A percentile compares a stretch with the other conserved stretches of the same genome.
Conservation (phyloP, 2,113 vertebrate species). For the Mohoua ochrocephala region DNA sequence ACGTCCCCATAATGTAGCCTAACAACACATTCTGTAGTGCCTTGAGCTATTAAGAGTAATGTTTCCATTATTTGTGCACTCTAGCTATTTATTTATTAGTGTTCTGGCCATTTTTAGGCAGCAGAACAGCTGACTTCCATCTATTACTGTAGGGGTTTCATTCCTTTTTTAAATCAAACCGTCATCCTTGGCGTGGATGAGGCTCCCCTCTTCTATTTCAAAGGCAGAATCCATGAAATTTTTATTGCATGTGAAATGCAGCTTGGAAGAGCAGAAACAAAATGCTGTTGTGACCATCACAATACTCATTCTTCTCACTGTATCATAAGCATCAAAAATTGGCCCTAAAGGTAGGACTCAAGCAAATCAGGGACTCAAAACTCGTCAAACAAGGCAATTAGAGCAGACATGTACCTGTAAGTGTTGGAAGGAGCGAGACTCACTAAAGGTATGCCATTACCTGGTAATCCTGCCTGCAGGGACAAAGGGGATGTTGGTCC, state of each 20-base stretch:
- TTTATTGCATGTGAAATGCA: not conserved
- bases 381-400: not conserved
- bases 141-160: not conserved
- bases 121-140: not conserved
- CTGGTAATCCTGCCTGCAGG: not conserved
- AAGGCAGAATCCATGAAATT: not conserved
- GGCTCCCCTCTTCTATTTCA: not conserved
- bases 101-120: not conserved
- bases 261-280: not conserved
- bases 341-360: not conserved
- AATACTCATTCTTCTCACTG: not conserved
- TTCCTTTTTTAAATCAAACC: not conserved
- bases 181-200: not conserved
- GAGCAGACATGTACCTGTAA: not conserved
- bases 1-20: not conserved
- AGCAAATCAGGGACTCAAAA: not conserved
- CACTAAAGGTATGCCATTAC: not conserved
- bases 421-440: not conserved
- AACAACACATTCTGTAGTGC: not conserved
- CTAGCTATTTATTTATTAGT: not conserved
- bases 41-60: not conserved
- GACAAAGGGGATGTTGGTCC: not conserved
- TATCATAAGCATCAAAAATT: not conserved
- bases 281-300: not conserved
- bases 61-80: not conserved